phyloP scores from a whole-genome alignment of 1,140 invertebrate species.

The Chrysopa pallens region DNA sequence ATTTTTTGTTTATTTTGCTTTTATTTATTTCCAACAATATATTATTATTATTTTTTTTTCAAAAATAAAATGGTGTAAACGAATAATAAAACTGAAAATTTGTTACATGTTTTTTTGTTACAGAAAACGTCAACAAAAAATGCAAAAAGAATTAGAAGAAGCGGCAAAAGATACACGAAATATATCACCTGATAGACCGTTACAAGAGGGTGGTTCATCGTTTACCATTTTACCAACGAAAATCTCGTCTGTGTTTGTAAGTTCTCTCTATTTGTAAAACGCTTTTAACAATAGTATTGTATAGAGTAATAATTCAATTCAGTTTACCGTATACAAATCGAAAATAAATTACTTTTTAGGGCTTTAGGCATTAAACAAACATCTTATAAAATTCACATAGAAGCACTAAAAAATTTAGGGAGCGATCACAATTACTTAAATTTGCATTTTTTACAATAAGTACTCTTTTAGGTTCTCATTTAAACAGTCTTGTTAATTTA shows the following conservation, averaged over 20 bases:
- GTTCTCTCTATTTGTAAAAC: slow-evolving; percentile 10
- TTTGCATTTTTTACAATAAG: no score
- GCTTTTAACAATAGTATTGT: not conserved
- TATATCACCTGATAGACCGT: slow-evolving; percentile 27
- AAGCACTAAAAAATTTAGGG: no score
- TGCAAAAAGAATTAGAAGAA: slow-evolving; percentile 82
- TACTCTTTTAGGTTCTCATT: no score
- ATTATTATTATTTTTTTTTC: not conserved
- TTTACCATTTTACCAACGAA: slow-evolving; percentile 47
- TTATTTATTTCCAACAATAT: not conserved
- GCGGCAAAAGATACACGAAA: slow-evolving; percentile 54
- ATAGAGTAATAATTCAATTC: not conserved
- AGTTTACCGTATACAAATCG: no score
- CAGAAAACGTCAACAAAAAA: slow-evolving; percentile 70
- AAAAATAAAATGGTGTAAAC: not conserved
- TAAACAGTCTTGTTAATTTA: no score
- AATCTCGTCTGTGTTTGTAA: slow-evolving; percentile 56
- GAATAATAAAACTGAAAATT: not conserved
- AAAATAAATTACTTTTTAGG: no score
- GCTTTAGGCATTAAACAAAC: no score
- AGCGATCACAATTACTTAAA: no score
- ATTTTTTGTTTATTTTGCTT: slow-evolving; percentile 2
- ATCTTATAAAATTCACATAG: no score
- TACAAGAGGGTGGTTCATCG: slow-evolving; percentile 28
- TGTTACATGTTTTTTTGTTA: slow-evolving; percentile 15